These are phyloP conservation scores for Ellobius talpinus DNA, from an alignment of 2,113 vertebrate genomes.

Conservation along the genomic window DNA sequence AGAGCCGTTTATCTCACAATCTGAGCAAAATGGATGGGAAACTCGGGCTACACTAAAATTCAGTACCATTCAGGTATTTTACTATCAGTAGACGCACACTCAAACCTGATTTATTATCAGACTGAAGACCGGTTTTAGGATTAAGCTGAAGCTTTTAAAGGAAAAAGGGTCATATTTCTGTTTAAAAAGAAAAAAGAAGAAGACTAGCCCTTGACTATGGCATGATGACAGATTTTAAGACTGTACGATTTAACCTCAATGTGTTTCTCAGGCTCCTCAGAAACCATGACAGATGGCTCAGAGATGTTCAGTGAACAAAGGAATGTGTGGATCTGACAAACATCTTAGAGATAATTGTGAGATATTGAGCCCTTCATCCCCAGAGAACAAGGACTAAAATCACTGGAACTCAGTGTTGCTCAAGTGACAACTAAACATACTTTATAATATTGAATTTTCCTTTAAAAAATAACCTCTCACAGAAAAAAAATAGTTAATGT, in stretches of 20 bases:
- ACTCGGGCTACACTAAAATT: neutral
- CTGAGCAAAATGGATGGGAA: slow-evolving; percentile 10
- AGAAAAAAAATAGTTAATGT: neutral
- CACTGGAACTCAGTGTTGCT: neutral
- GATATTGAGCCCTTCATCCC: neutral
- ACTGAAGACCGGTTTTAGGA: neutral
- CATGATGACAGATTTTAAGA: slow-evolving; percentile 27
- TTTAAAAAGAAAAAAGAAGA: neutral
- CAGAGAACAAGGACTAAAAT: neutral
- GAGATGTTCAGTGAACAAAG: slow-evolving; percentile 20
- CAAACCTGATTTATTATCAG: slow-evolving; percentile 10
- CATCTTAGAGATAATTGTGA: neutral
- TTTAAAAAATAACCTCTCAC: slow-evolving; percentile 21
- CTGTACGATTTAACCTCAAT: slow-evolving; percentile 36
- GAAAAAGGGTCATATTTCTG: slow-evolving; percentile 46
- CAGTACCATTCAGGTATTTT: neutral
- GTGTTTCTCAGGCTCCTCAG: slow-evolving; percentile 55
- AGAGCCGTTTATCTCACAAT: neutral
- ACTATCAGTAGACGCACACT: neutral
- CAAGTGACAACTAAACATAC: slow-evolving; percentile 28
- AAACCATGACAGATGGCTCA: slow-evolving; percentile 62
- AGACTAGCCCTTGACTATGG: neutral
- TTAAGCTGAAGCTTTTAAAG: slow-evolving; percentile 47
- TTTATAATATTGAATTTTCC: slow-evolving; percentile 37
- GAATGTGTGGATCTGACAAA: neutral